These are phyloP conservation scores for Cirrhinus molitorella DNA, from an alignment of 2,797 vertebrate genomes.

Conservation along the genomic window DNA sequence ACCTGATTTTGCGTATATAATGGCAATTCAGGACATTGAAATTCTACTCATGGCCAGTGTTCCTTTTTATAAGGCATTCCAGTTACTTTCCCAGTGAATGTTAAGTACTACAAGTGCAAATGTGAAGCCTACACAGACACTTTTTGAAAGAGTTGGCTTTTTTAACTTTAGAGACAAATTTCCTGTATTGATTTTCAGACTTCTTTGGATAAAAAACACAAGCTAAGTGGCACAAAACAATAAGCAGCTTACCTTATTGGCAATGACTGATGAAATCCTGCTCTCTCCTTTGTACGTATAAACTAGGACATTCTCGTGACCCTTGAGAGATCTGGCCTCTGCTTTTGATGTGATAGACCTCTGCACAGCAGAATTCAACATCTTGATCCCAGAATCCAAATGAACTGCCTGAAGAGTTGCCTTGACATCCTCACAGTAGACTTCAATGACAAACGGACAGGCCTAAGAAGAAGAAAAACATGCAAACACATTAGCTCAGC, in stretches of 20 bases:
- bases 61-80: slow-evolving; percentile 43
- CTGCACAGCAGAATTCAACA: slow-evolving; percentile 86
- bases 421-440: slow-evolving; percentile 82
- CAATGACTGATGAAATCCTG: slow-evolving; percentile 87
- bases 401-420: slow-evolving; percentile 79
- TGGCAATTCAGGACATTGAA: slow-evolving; percentile 12
- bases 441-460: slow-evolving; percentile 87
- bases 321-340: slow-evolving; percentile 80
- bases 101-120: background rate
- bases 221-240: background rate
- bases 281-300: slow-evolving; percentile 82
- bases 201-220: background rate
- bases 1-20: background rate
- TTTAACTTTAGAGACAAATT: background rate
- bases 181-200: no score
- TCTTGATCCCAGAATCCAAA: slow-evolving; percentile 79
- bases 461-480: slow-evolving; percentile 74
- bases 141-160: background rate
- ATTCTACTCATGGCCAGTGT: slow-evolving; percentile 35
- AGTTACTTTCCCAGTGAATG: slow-evolving; percentile 35
- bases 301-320: slow-evolving; percentile 81
- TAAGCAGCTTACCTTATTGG: slow-evolving; percentile 88
- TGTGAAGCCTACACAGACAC: background rate
- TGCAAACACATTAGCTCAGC: background rate
- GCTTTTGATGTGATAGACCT: slow-evolving; percentile 81